Evolutionary conservation across 2,113 vertebrate genomes (phyloP), one percentile per base, ranked within the genome.

Genomic region (Pogonocichla stellata): DNA sequence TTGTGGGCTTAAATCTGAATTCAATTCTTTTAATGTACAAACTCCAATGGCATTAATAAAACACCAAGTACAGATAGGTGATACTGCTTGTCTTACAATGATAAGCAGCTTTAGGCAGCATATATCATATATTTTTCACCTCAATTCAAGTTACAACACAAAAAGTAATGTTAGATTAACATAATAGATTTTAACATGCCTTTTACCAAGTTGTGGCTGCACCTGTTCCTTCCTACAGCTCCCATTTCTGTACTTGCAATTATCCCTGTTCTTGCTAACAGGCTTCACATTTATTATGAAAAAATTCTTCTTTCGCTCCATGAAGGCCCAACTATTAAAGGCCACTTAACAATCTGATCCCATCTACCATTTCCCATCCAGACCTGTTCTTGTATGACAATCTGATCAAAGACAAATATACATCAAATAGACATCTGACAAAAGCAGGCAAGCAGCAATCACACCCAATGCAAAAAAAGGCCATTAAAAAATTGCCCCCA

Each of bases 171-270:
- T 86, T 72, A 75, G 34, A 93, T 90, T 74, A 95, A 87, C 77
- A 86, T 80, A 91, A 96, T 65, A 71, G 74, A 92, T n/a, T 89
- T 88, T 19, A 86, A 77, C 57, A 38, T 29, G 90, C 75, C 77
- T 88, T 86, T 88, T 43, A 94, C 51, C 38, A 51, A 92, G 87
- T 24, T 58, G 71, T 74, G 87, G 75, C 72, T 96, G 95, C 94
- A 97, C 93, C 94, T 97, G 94, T 82, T 97, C 61, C 71, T 77
- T 80, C 85, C 26, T 67, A 80, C 28, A 92, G 92, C 82, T 94
- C 71, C 92, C 64, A 56, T 50, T 94, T 90, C 80, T 86, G 64
- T 33, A 70, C 51, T 82, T 80, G 58, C 71, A 95, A 95, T 97
- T 97, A 96, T 64, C 75, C 56, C 72, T 71, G 88, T 24, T 90